A percentile compares a stretch with the other conserved stretches of the same genome.
phyloP scores from a whole-genome alignment of 1,140 invertebrate genomes.

The Euura lappo region DNA sequence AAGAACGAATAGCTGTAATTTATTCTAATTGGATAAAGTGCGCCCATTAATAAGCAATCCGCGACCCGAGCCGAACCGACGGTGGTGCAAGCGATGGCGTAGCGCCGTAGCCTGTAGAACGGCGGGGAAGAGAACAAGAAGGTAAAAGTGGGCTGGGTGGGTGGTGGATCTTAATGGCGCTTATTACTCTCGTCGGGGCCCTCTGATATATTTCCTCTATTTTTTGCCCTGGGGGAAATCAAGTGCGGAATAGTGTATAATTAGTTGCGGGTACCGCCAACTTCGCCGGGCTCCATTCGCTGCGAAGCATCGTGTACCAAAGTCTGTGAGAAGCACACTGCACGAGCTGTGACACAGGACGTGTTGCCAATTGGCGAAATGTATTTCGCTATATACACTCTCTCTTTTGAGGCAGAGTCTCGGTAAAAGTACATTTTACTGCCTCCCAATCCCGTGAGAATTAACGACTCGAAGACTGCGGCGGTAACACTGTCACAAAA shows the following conservation, averaged over 20 bases:
- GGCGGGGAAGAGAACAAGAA: conserved; percentile 25
- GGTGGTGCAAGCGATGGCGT: not conserved
- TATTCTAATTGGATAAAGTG: conserved; percentile 55
- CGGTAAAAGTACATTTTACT: not conserved
- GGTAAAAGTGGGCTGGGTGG: conserved; percentile 28
- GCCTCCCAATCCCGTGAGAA: not conserved
- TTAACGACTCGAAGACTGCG: not conserved
- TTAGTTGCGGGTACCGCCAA: conserved; percentile 48
- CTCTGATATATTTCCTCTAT: conserved; percentile 56
- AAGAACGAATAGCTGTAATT: conserved; percentile 41
- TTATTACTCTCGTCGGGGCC: conserved; percentile 55
- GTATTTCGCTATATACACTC: not conserved
- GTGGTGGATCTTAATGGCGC: conserved; percentile 53
- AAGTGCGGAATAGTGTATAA: conserved; percentile 57
- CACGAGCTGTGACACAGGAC: too few species aligned
- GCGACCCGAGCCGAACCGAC: conserved; percentile 28
- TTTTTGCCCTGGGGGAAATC: conserved; percentile 60
- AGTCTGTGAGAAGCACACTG: too few species aligned
- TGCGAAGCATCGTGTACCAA: too few species aligned
- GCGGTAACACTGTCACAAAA: too few species aligned
- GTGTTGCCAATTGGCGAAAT: not conserved
- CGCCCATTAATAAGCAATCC: conserved; percentile 52
- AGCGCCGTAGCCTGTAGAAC: conserved; percentile 16
- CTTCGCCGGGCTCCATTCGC: not conserved
- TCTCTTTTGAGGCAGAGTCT: not conserved